These are phyloP conservation scores for Cochlearius cochlearius DNA, from an alignment of 2,113 vertebrate species.

Conservation along the genomic window DNA sequence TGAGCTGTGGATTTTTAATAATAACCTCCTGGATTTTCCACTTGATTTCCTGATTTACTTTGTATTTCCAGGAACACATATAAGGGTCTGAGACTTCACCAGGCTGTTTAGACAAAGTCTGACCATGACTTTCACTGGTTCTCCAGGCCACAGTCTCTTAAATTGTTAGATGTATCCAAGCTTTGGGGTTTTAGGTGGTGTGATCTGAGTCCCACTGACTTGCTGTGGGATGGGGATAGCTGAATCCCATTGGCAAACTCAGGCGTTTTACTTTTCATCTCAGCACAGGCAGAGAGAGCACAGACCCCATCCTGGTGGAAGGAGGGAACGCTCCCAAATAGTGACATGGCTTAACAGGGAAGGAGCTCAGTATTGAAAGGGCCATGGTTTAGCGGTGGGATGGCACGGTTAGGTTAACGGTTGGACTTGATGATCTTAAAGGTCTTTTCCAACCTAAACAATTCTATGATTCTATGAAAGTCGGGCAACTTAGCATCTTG, in stretches of 20 bases:
- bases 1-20: constrained; percentile 33
- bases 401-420: no score
- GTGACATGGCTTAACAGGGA: background rate
- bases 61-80: background rate
- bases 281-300: accelerated
- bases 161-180: background rate
- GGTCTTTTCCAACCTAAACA: no score
- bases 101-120: background rate
- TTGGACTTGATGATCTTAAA: no score
- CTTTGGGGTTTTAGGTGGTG: background rate
- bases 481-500: accelerated
- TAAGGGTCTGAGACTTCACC: background rate
- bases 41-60: constrained; percentile 42
- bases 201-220: background rate
- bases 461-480: no score
- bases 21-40: constrained; percentile 34
- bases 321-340: background rate
- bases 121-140: background rate
- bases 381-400: no score
- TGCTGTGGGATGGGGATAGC: background rate
- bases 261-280: background rate
- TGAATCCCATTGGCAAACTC: background rate
- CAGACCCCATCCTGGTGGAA: background rate
- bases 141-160: background rate
- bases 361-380: background rate